Base-by-base conservation (phyloP, 2,797 vertebrate genomes). In the Denticeps clupeoides region DNA sequence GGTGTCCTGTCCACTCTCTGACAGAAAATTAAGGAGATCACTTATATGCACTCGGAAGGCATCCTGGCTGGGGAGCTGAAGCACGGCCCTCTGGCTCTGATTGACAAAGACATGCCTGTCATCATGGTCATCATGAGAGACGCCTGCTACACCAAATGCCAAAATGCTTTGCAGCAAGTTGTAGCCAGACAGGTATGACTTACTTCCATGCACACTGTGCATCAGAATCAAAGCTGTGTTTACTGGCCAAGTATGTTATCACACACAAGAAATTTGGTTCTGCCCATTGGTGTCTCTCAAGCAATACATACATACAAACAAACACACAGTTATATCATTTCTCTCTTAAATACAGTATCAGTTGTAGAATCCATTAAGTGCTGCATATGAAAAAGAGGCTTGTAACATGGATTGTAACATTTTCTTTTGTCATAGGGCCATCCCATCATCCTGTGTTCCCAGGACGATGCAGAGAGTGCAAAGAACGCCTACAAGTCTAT, bases 11-110 rank as follows among this genome's bases (percentile, higher is more conserved):
- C n/a, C n/a, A n/a, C 12, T 16, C 4, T 16, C 33, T 19, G 16
- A 4, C 38, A 96, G 92, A 97, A 97, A 94, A 96, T 97, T 54
- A 97, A 97, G 72, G 93, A 97, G 74, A 95, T 97, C 66, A 95
- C 93, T 1, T 96, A 97, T 59, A 97, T 97, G 93, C 93, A 97
- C 64, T 97, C 93, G 0, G 93, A 97, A 72, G 93, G 93, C 24
- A 96, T 97, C 74, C 61, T 97, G 70, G 90, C 93, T 1, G 93
- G 93, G 11, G 93, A 97, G 71, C 74, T 97, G 73, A 97, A 97
- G 67, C 93, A 97, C 0, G 93, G 93, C 1, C 93, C 93, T 0
- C 69, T 97, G 71, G 93, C 93, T 0, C 80, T 97, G 3, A 55
- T 97, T 16, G 93, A 97, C 73, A 88, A 91, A 63, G 69, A 93